Base-by-base conservation (phyloP, 2,888 invertebrate species). In the Agonopterix subpropinquella region DNA sequence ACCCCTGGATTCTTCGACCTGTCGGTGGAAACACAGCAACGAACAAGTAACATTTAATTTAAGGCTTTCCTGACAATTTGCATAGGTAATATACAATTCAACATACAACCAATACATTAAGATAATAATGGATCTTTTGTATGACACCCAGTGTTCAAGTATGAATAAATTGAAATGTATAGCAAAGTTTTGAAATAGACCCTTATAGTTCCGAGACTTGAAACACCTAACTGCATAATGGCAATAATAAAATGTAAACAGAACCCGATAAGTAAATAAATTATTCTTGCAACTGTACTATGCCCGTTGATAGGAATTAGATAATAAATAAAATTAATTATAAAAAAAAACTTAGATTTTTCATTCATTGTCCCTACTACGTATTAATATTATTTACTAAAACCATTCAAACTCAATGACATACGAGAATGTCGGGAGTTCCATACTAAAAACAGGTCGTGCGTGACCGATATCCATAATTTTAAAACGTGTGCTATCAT, bases 321-420 rank as follows among this genome's bases (percentile, higher is more conserved):
- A 77, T 86, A 84, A 83, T 87, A 86, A 87, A 86, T 85, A 85
- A 83, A 83, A 84, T 79, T 83, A 85, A 85, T 80, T 78, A 83
- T 79, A 80, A 70, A 73, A 62, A 62, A 42, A 11, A 53, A 45
- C 48, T 46, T 46, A 52, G 55, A 49, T 58, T 74, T 78, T 75
- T 67, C 57, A 67, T 72, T 66, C 42, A 42, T 15, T 28, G 28
- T 28, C 28, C 28, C 7, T 28, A 28, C 28, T 28, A 28, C 1
- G 13, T 13, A 13, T 4, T n/a, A n/a, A 18, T 18, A 18, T 18
- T 18, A 18, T 18, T 18, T 18, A 18, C 18, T 18, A 28, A 5
- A 28, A 28, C 28, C 28, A 28, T 18, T 18, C 18, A 18, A 18
- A 18, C 18, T n/a, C n/a, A n/a, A n/a, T 2, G 13, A 2, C 2